Conservation (phyloP, 30 jellyfish, hydroid and myxozoan species). For the Rhopilema esculentum region DNA sequence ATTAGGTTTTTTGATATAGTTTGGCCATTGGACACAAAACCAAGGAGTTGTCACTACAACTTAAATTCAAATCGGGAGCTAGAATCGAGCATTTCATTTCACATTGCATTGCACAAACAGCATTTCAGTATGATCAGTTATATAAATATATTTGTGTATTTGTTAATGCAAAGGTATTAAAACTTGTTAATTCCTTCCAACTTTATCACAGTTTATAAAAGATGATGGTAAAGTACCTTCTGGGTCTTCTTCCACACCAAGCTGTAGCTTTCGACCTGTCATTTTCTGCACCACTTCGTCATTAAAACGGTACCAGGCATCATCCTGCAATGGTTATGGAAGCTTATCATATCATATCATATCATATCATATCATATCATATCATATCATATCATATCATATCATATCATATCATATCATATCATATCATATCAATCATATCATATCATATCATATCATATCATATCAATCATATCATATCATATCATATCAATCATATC, state of each 20-base stretch:
- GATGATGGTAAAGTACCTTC: conserved; percentile 70
- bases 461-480: conserved; percentile 1
- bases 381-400: not conserved
- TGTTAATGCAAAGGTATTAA: too few relatives aligned
- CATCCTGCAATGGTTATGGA: conserved; percentile 34
- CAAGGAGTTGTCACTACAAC: too few relatives aligned
- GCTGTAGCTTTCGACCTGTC: conserved; percentile 74
- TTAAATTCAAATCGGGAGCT: too few relatives aligned
- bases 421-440: conserved; percentile 1
- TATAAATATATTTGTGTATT: too few relatives aligned
- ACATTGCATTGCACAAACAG: too few relatives aligned
- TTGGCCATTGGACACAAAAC: too few relatives aligned
- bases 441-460: conserved; percentile 1
- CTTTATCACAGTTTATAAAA: too few relatives aligned
- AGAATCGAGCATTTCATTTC: too few relatives aligned
- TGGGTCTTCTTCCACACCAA: conserved; percentile 88
- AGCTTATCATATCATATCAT: not conserved
- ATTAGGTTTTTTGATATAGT: too few relatives aligned
- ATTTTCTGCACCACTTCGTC: conserved; percentile 83
- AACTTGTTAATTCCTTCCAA: too few relatives aligned
- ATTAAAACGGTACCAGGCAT: conserved; percentile 88
- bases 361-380: not conserved
- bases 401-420: conserved; percentile 1
- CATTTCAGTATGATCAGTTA: too few relatives aligned
- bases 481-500: not conserved